These are phyloP conservation scores for Erynnis tages DNA, from an alignment of 2,888 invertebrate genomes.

Conservation along the genomic window DNA sequence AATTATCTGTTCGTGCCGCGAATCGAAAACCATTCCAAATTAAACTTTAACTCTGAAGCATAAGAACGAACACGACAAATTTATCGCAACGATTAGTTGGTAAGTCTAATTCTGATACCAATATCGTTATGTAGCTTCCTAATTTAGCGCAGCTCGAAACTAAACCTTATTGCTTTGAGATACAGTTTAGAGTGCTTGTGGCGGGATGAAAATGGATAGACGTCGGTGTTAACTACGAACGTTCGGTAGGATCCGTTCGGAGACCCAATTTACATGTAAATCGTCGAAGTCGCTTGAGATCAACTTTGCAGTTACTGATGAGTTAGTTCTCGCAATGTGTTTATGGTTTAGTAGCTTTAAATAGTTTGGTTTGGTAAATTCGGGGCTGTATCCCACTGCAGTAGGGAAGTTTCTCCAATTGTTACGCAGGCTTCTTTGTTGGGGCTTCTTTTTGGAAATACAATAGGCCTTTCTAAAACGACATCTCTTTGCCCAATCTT, in stretches of 20 bases:
- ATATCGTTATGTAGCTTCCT: slow-evolving; percentile 4
- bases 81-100: slow-evolving; percentile 28
- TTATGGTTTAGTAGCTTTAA: slow-evolving; percentile 20
- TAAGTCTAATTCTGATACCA: slow-evolving; percentile 35
- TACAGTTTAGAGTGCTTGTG: slow-evolving; percentile 17
- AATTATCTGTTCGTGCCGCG: slow-evolving; percentile 10
- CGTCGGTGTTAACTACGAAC: slow-evolving; percentile 59
- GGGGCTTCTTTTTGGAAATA: too few species aligned
- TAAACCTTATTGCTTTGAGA: slow-evolving; percentile 11
- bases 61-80: slow-evolving; percentile 24
- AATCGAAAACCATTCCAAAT: slow-evolving; percentile 9
- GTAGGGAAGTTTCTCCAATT: too few species aligned
- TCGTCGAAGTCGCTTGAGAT: slow-evolving; percentile 68
- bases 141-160: slow-evolving; percentile 6
- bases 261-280: slow-evolving; percentile 77
- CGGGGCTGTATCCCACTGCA: too few species aligned
- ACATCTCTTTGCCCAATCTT: too few species aligned
- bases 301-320: slow-evolving; percentile 62
- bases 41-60: slow-evolving; percentile 22
- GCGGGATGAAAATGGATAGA: slow-evolving; percentile 10
- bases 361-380: slow-evolving; percentile 21
- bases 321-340: slow-evolving; percentile 34
- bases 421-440: too few species aligned
- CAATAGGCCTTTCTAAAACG: too few species aligned
- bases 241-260: slow-evolving; percentile 64